Evolutionary conservation across 2,113 vertebrate genomes (phyloP).

Genomic region (Scopus umbretta): DNA sequence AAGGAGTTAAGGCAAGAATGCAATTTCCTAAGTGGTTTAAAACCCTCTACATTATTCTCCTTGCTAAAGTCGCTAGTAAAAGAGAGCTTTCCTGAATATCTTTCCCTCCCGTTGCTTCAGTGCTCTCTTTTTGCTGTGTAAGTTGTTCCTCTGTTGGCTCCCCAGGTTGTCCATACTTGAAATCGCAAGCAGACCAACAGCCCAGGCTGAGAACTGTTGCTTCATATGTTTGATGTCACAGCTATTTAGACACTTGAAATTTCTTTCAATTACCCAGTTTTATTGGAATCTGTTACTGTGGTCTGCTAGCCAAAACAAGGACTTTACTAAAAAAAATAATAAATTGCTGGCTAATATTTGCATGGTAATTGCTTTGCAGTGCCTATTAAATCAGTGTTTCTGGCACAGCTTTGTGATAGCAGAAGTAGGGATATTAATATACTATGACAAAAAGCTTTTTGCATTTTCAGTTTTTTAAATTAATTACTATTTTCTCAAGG

Average conservation of each 20-base stretch:
- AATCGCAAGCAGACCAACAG: neutral
- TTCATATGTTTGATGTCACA: conserved; percentile 31
- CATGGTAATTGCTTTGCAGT: conserved; percentile 59
- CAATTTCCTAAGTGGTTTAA: neutral
- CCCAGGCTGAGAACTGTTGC: neutral
- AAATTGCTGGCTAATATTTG: conserved; percentile 54
- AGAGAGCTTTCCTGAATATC: neutral
- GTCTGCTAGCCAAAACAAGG: conserved; percentile 50
- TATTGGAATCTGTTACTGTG: conserved; percentile 15
- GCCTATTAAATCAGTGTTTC: conserved; percentile 55
- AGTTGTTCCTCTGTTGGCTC: neutral
- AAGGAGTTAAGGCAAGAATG: neutral
- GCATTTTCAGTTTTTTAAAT: neutral
- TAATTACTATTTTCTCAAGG: neutral
- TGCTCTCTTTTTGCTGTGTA: neutral
- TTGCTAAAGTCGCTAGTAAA: neutral
- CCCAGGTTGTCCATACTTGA: neutral
- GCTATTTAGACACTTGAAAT: conserved; percentile 39
- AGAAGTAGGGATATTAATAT: conserved; percentile 47
- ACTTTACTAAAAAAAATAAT: conserved; percentile 25
- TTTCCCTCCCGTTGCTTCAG: neutral
- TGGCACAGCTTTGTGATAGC: conserved; percentile 30
- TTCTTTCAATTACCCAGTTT: conserved; percentile 40
- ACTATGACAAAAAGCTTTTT: conserved; percentile 2
- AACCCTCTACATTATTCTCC: neutral